Evolutionary conservation across 1,140 invertebrate genomes (phyloP).

Genomic region (Leptonema lineaticorne): DNA sequence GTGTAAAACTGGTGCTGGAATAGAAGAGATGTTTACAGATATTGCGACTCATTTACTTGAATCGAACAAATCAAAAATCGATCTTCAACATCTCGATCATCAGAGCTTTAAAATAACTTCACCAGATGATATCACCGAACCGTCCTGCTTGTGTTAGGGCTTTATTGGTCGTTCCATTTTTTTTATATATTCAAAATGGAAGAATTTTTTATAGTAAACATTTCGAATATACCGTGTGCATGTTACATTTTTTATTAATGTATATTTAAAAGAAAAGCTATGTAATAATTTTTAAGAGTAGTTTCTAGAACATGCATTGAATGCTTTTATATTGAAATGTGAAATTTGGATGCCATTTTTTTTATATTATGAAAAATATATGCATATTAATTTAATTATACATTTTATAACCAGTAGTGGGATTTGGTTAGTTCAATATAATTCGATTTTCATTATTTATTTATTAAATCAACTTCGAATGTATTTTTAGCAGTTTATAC

Average conservation of each 20-base stretch:
- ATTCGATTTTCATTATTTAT: neutral
- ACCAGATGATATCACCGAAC: constrained; percentile 60
- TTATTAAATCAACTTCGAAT: too few species aligned
- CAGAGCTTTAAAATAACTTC: constrained; percentile 76
- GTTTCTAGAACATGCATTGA: neutral
- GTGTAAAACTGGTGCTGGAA: constrained; percentile 83
- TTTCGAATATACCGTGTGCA: neutral
- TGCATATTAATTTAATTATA: too few species aligned
- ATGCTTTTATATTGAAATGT: too few species aligned
- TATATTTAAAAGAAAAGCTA: neutral
- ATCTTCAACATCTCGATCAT: constrained; percentile 75
- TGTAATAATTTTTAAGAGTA: neutral
- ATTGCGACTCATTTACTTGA: constrained; percentile 78
- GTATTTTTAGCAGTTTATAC: too few species aligned
- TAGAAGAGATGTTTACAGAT: constrained; percentile 89
- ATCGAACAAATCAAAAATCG: constrained; percentile 77
- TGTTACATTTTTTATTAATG: neutral
- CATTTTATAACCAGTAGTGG: too few species aligned
- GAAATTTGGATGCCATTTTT: too few species aligned
- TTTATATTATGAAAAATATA: too few species aligned
- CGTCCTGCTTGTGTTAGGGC: constrained; percentile 66
- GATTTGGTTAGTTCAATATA: neutral
- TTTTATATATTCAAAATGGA: too few species aligned
- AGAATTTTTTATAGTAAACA: too few species aligned
- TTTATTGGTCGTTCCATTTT: constrained; percentile 15